Percentiles rank a stretch among this genome's conserved stretches.
These are phyloP conservation scores for Stomorhina lunata DNA, from an alignment of 2,888 invertebrate species.

Conservation along the genomic window DNA sequence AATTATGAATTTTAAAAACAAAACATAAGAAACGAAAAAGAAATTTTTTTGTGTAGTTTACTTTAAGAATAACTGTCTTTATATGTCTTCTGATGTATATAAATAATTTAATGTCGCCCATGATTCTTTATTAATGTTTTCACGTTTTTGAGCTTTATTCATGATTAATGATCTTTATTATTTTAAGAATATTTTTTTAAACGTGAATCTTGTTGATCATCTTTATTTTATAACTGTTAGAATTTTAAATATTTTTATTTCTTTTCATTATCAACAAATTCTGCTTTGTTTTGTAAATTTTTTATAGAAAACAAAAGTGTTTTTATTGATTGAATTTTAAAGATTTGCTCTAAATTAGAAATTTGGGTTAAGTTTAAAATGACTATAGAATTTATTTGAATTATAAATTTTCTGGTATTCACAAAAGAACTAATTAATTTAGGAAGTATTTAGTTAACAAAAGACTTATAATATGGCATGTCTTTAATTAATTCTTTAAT, in stretches of 20 bases:
- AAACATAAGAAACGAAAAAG: background rate
- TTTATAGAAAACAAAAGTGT: conserved; percentile 69
- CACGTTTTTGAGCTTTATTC: background rate
- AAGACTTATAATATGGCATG: too few relatives aligned
- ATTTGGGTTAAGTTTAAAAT: conserved; percentile 5
- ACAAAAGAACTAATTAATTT: too few relatives aligned
- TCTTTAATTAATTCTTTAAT: too few relatives aligned
- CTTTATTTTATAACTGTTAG: conserved; percentile 55
- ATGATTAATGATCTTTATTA: background rate
- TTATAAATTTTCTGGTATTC: too few relatives aligned
- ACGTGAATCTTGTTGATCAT: conserved; percentile 49
- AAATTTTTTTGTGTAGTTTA: too few relatives aligned
- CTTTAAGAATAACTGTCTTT: too few relatives aligned
- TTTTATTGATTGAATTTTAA: conserved; percentile 4
- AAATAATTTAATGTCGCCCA: too few relatives aligned
- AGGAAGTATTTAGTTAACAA: too few relatives aligned
- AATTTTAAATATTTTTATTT: conserved; percentile 31
- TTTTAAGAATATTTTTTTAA: too few relatives aligned
- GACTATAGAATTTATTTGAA: background rate
- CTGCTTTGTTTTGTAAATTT: background rate
- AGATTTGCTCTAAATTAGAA: background rate
- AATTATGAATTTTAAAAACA: background rate
- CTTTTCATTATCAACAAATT: background rate
- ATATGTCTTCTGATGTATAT: too few relatives aligned
- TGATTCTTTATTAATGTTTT: background rate